Evolutionary conservation across 2,113 vertebrate species (phyloP).

Genomic region (Chaetura pelagica): DNA sequence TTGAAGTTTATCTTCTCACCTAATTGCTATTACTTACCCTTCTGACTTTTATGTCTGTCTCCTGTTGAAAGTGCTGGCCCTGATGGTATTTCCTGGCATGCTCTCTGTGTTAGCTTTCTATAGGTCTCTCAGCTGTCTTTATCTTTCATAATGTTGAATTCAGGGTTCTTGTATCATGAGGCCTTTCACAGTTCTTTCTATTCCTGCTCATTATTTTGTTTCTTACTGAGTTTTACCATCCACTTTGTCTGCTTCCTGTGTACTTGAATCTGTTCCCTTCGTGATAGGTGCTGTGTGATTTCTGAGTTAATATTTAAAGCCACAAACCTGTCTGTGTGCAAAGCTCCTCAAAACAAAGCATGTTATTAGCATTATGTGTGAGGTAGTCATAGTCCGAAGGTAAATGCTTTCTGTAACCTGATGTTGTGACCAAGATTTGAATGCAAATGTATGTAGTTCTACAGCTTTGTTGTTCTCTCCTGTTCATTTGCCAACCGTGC

Average conservation of each 20-base stretch:
- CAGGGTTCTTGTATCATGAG: rapidly evolving
- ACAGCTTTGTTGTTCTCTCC: background rate
- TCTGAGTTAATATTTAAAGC: constrained; percentile 40
- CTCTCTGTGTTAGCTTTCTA: background rate
- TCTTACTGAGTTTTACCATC: background rate
- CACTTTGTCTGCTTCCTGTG: background rate
- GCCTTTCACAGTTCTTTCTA: background rate
- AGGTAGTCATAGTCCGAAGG: background rate
- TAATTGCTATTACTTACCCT: background rate
- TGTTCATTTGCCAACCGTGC: background rate
- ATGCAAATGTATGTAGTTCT: rapidly evolving
- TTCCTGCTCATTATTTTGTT: background rate
- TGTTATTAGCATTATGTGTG: background rate
- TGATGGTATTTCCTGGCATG: background rate
- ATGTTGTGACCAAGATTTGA: background rate
- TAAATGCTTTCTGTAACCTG: background rate
- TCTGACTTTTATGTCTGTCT: background rate
- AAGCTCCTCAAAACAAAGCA: background rate
- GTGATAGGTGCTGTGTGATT: background rate
- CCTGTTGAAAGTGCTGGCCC: background rate
- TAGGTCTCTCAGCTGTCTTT: background rate
- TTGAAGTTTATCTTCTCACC: background rate
- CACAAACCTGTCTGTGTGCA: background rate
- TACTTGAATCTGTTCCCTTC: background rate
- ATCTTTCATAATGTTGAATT: background rate